Conservation (phyloP, 2,113 vertebrate species). For the Ammospiza caudacuta region DNA sequence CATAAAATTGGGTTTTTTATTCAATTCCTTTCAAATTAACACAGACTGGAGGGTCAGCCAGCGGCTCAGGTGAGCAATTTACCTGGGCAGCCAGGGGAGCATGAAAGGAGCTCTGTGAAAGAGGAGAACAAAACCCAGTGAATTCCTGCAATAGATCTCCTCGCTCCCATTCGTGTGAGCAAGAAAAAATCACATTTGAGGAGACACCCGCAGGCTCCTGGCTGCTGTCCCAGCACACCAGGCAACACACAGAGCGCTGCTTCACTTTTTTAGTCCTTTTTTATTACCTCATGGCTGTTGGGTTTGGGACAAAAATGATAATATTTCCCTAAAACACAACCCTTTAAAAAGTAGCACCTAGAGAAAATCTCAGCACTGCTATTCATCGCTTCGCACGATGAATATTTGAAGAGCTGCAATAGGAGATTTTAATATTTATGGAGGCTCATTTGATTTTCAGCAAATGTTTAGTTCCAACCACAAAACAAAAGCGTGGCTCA, state of each 20-base stretch:
- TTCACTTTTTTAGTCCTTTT: background rate
- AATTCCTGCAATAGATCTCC: background rate
- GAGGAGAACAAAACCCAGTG: background rate
- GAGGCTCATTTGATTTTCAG: background rate
- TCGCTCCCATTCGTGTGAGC: background rate
- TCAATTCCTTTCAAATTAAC: background rate
- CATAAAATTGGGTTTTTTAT: background rate
- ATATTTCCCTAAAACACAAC: background rate
- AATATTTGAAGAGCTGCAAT: background rate
- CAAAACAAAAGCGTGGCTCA: background rate
- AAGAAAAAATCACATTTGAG: background rate
- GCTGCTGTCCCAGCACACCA: conserved; percentile 15
- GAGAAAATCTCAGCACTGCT: background rate
- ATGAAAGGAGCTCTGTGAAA: background rate
- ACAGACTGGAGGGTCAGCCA: background rate
- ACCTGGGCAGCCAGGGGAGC: background rate
- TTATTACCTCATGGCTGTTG: background rate
- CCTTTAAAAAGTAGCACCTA: background rate
- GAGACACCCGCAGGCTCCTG: conserved; percentile 10
- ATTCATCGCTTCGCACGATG: background rate
- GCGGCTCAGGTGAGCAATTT: background rate
- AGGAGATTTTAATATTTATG: conserved; percentile 16
- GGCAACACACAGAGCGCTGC: background rate
- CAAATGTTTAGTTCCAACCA: background rate
- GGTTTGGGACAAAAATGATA: conserved; percentile 6